Percentiles rank a stretch among this genome's conserved stretches.
phyloP scores from a whole-genome alignment of 2,113 vertebrate species.

The Tragelaphus buxtoni region DNA sequence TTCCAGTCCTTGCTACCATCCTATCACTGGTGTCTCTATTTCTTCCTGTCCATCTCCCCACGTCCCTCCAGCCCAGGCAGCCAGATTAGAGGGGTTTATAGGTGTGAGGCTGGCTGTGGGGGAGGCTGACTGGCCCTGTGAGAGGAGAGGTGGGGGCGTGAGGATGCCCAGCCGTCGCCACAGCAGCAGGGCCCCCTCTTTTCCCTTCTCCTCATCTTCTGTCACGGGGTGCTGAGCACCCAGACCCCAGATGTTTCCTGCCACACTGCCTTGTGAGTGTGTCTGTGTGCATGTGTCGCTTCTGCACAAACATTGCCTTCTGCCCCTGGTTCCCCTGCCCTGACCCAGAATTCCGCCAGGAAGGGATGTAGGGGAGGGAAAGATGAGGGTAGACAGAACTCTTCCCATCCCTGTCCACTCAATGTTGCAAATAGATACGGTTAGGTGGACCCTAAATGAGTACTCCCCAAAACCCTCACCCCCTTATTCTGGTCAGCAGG shows the following conservation, averaged over 20 bases:
- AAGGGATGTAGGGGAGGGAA: neutral
- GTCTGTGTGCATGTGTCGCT: neutral
- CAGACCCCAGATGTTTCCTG: constrained; percentile 18
- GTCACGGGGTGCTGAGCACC: neutral
- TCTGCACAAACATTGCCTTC: neutral
- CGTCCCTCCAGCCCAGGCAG: neutral
- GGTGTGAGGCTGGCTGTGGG: neutral
- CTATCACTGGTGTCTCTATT: neutral
- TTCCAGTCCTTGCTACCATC: neutral
- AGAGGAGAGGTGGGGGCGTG: neutral
- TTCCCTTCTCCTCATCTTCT: neutral
- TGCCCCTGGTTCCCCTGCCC: neutral
- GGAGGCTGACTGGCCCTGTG: neutral
- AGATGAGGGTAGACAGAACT: neutral
- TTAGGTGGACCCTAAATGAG: neutral
- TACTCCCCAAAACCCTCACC: neutral
- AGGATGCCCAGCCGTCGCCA: neutral
- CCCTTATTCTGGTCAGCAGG: neutral
- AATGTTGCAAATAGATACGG: neutral
- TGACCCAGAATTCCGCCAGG: neutral
- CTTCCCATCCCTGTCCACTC: neutral
- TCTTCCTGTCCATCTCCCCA: neutral
- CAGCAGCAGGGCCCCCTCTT: neutral
- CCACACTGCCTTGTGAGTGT: neutral
- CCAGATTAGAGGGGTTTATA: neutral